Evolutionary conservation across 2,888 invertebrate genomes (phyloP).

Genomic region (Meiosimyza platycephala): DNA sequence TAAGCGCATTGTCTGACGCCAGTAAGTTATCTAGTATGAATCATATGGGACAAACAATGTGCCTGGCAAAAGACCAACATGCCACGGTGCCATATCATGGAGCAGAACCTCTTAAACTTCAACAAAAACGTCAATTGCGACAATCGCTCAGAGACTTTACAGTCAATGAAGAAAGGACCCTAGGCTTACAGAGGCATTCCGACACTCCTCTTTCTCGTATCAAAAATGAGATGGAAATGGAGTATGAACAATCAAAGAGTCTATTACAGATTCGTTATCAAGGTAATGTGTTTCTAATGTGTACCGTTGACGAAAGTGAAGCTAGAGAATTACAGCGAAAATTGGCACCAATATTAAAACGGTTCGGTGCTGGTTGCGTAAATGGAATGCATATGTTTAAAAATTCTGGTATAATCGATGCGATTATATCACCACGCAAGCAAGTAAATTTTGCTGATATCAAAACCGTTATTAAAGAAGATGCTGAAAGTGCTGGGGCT

Average conservation of each 20-base stretch:
- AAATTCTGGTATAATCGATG: constrained; percentile 5
- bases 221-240: too few relatives aligned
- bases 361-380: constrained; percentile 44
- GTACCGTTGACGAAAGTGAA: constrained; percentile 47
- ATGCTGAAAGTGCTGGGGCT: constrained; percentile 48
- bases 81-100: too few relatives aligned
- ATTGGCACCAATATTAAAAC: constrained; percentile 41
- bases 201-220: too few relatives aligned
- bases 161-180: too few relatives aligned
- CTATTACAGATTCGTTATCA: constrained; percentile 48
- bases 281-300: constrained; percentile 43
- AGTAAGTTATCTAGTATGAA: too few relatives aligned
- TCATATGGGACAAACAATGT: too few relatives aligned
- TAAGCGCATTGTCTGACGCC: too few relatives aligned
- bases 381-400: constrained; percentile 46
- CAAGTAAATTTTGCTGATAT: constrained; percentile 40
- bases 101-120: too few relatives aligned
- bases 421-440: constrained; percentile 16
- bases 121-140: too few relatives aligned
- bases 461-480: constrained; percentile 40
- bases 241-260: neutral
- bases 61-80: too few relatives aligned
- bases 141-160: too few relatives aligned
- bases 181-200: too few relatives aligned
- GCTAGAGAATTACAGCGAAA: constrained; percentile 42